A percentile compares a stretch with the other conserved stretches of the same genome.
phyloP scores from a whole-genome alignment of 1,140 invertebrate genomes.

The Drosophila arawakana region DNA sequence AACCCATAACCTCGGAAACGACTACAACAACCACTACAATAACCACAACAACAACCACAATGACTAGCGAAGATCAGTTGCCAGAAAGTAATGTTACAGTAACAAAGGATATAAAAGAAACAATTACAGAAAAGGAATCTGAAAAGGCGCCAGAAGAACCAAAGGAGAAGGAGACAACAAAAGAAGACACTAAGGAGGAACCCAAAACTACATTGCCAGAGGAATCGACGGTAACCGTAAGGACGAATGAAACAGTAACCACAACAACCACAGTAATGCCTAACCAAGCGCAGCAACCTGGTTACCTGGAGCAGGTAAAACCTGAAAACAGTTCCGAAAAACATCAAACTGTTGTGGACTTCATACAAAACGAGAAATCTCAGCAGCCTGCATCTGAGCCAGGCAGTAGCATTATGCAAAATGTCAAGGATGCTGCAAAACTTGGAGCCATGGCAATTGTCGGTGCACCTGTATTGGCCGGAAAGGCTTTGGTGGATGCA shows the following conservation, averaged over 20 bases:
- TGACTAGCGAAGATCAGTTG: constrained; percentile 29
- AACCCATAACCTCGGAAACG: constrained; percentile 55
- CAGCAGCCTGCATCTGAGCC: constrained; percentile 2
- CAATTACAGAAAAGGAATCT: neutral
- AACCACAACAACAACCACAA: constrained; percentile 45
- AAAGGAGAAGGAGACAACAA: neutral
- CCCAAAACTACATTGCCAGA: neutral
- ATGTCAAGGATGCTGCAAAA: constrained; percentile 92
- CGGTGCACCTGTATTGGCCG: constrained; percentile 92
- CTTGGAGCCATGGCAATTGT: constrained; percentile 92
- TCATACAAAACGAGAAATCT: constrained; percentile 62
- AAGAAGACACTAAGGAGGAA: constrained; percentile 1
- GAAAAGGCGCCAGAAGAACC: neutral
- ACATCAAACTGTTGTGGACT: constrained; percentile 63
- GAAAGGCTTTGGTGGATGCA: constrained; percentile 92
- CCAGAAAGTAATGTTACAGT: constrained; percentile 33
- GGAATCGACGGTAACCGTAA: neutral
- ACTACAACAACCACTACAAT: constrained; percentile 58
- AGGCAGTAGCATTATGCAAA: constrained; percentile 71
- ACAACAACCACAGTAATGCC: constrained; percentile 34
- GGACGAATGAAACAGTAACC: constrained; percentile 27
- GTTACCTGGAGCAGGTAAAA: constrained; percentile 38
- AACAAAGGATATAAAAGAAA: constrained; percentile 14
- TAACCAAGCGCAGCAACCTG: constrained; percentile 37
- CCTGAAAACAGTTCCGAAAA: constrained; percentile 18